Evolutionary conservation across 2,797 vertebrate species (phyloP), one percentile per base, ranked within the genome.

Genomic region (Thripadectes ignobilis): DNA sequence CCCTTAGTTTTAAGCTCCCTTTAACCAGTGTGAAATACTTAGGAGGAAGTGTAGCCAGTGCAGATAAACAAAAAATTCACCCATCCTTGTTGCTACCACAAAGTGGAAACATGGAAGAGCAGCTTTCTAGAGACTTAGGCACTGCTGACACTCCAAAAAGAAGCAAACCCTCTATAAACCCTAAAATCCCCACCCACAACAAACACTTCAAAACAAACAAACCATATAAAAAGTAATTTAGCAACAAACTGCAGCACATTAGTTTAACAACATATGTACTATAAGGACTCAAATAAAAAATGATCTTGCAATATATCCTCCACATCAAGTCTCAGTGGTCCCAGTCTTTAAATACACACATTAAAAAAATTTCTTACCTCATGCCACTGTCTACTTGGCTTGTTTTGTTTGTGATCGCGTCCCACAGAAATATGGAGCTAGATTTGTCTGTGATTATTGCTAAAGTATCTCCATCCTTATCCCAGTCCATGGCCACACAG

Each of bases 401-500:
- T 57, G 98, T 98, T 98, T 99, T 99, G 95, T 98, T 98, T 81
- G 99, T 98, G 92, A 99, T 99, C 21, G 99, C 98, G 95, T 99
- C 99, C 99, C 99, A 99, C 16, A 99, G 96, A 92, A 98, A 98
- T 96, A 99, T 98, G 62, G 96, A 97, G 95, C 98, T 98, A 61
- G 98, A 99, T 97, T 99, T 99, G 83, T 99, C 98, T 77, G 99
- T 98, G 96, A 99, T 99, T 80, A 99, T 97, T 45, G 99, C 99
- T 96, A 99, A 96, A 77, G 98, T 98, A 92, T 99, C 99, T 66
- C 99, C 99, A 85, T 99, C 99, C 95, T 99, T 99, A 97, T 99
- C 99, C 99, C 99, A 99, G 95, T 99, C 99, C 98, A 99, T 98
- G 69, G 98, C 98, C 88, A 99, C 94, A 95, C 98, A 99, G 63